These are phyloP conservation scores for Borostomias antarcticus DNA, from an alignment of 2,797 vertebrate species.

Conservation along the genomic window DNA sequence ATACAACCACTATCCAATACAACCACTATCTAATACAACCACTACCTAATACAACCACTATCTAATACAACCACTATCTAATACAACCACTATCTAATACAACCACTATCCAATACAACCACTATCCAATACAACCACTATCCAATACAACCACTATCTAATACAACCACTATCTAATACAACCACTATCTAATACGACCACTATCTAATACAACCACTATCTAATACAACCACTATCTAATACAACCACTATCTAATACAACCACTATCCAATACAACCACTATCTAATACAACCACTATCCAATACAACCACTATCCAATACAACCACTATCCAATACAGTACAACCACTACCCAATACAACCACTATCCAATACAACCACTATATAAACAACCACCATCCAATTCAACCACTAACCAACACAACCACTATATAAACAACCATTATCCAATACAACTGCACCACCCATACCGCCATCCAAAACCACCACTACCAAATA, in stretches of 20 bases:
- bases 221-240: not conserved
- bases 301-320: not conserved
- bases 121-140: not conserved
- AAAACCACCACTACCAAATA: too few species aligned
- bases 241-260: not conserved
- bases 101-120: not conserved
- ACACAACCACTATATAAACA: too few species aligned
- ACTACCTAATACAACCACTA: not conserved
- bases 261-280: not conserved
- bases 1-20: too few species aligned
- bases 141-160: not conserved
- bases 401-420: too few species aligned
- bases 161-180: not conserved
- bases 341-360: not conserved
- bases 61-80: not conserved
- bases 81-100: not conserved
- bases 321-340: not conserved
- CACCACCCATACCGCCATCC: too few species aligned
- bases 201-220: not conserved
- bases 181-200: not conserved
- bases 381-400: not conserved
- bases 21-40: not conserved
- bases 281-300: not conserved
- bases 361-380: not conserved
- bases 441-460: too few species aligned